phyloP scores from a whole-genome alignment of 1,140 invertebrate species.

The Zelostemma sp. region DNA sequence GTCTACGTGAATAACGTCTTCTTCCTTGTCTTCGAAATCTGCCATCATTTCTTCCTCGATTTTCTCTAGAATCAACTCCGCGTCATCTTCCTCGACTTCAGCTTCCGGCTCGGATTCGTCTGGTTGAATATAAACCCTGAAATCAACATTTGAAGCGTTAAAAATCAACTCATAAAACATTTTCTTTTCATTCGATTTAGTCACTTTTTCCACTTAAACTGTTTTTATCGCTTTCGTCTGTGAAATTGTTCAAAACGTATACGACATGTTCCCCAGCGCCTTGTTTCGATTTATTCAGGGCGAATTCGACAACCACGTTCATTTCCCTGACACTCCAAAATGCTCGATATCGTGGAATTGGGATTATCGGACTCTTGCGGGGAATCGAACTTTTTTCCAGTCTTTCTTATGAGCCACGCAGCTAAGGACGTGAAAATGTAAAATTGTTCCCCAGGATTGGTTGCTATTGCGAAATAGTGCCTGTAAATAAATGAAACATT shows the following conservation, averaged over 20 bases:
- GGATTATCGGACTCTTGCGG: constrained; percentile 96
- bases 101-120: constrained; percentile 70
- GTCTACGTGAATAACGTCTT: constrained; percentile 75
- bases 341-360: constrained; percentile 87
- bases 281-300: constrained; percentile 90
- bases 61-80: constrained; percentile 86
- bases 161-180: constrained; percentile 4
- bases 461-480: constrained; percentile 92
- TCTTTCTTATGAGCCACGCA: constrained; percentile 91
- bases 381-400: constrained; percentile 84
- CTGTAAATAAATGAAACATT: constrained; percentile 72
- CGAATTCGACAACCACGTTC: constrained; percentile 84
- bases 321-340: constrained; percentile 83
- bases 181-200: constrained; percentile 13
- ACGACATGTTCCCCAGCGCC: constrained; percentile 90
- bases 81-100: constrained; percentile 81
- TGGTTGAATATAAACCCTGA: constrained; percentile 57
- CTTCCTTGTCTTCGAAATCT: constrained; percentile 80
- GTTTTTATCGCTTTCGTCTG: constrained; percentile 83
- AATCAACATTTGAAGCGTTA: no score
- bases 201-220: constrained; percentile 77
- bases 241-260: constrained; percentile 83
- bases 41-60: constrained; percentile 88
- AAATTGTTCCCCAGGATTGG: constrained; percentile 97
- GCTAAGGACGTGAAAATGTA: constrained; percentile 91